phyloP scores from a whole-genome alignment of 2,888 invertebrate genomes.

The Spilarctia lutea region DNA sequence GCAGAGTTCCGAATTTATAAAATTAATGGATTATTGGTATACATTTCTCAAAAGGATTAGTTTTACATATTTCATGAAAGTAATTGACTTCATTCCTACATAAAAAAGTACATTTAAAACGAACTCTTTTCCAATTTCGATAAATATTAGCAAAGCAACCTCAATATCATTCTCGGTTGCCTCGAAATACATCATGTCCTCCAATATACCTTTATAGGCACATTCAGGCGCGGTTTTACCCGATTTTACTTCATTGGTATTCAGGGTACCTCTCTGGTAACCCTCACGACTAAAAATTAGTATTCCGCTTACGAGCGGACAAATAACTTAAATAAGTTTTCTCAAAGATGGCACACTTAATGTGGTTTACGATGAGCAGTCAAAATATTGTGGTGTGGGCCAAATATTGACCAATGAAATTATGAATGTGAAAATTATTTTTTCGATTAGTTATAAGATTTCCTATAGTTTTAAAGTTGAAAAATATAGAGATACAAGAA shows the following conservation, averaged over 20 bases:
- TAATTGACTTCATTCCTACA: too few relatives aligned
- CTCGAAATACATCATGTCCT: conserved; percentile 14
- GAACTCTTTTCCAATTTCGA: neutral
- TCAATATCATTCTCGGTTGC: conserved; percentile 8
- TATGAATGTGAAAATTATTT: neutral
- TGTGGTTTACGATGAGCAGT: conserved; percentile 42
- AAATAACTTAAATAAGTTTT: conserved; percentile 53
- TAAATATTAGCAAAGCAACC: conserved; percentile 1
- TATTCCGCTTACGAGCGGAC: conserved; percentile 38
- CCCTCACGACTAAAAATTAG: conserved; percentile 31
- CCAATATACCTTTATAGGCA: conserved; percentile 29
- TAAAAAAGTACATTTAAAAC: neutral
- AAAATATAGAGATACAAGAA: too few relatives aligned
- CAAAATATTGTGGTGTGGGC: conserved; percentile 9
- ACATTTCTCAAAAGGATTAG: neutral
- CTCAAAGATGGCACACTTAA: conserved; percentile 38
- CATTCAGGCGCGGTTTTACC: conserved; percentile 23
- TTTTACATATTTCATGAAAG: too few relatives aligned
- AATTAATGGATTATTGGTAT: too few relatives aligned
- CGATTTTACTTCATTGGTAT: conserved; percentile 42
- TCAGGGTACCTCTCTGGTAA: conserved; percentile 33
- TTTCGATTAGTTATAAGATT: neutral
- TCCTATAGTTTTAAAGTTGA: neutral
- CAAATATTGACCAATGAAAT: conserved; percentile 1
- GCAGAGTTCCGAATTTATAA: too few relatives aligned